Evolutionary conservation across 2,888 invertebrate genomes (phyloP).

Genomic region (Oscheius myriophilus): DNA sequence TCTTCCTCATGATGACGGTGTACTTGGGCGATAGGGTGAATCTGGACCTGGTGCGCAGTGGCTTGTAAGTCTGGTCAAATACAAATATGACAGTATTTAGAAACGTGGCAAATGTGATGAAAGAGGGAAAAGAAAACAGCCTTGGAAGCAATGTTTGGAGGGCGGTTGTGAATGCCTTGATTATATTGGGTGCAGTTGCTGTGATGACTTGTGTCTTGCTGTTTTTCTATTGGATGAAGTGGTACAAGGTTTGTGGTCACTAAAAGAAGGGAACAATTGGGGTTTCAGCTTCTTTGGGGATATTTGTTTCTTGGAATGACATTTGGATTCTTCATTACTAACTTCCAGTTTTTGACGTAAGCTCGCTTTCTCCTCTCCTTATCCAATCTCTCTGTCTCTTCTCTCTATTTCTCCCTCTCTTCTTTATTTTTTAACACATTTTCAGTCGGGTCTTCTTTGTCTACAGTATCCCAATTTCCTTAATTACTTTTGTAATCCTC

Average conservation of each 20-base stretch:
- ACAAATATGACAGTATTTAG: no score
- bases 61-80: no score
- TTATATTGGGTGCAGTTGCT: slow-evolving; percentile 1
- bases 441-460: not conserved
- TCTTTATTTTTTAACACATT: no score
- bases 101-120: not conserved
- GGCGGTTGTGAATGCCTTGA: slow-evolving; percentile 17
- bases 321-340: not conserved
- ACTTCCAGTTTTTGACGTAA: no score
- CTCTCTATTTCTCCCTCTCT: no score
- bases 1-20: slow-evolving; percentile 6
- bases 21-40: not conserved
- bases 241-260: slow-evolving; percentile 6
- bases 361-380: no score
- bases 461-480: not conserved
- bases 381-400: no score
- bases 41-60: no score
- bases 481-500: not conserved
- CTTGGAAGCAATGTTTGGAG: slow-evolving; percentile 2
- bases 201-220: slow-evolving; percentile 16
- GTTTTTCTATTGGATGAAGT: slow-evolving; percentile 8
- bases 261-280: not conserved
- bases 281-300: not conserved
- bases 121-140: not conserved
- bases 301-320: not conserved